Base-by-base conservation (phyloP, 2,113 vertebrate species). In the Pomatorhinus ruficollis region DNA sequence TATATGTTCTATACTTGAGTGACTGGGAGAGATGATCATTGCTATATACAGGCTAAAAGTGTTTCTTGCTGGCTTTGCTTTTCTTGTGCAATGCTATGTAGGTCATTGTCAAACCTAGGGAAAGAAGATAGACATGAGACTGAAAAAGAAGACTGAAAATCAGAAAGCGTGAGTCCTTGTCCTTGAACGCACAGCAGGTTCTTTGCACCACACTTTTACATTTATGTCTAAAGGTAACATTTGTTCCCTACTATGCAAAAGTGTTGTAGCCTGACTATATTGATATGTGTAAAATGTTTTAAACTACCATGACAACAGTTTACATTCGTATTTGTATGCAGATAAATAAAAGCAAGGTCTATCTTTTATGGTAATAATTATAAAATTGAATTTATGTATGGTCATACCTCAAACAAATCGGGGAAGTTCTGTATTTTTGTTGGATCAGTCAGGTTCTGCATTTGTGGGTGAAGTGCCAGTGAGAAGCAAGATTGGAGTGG, bases 1-100 rank as follows among this genome's bases (percentile, higher is more conserved):
- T 88, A 20, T 81, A 71, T 50, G 42, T 79, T 95, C 79, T 83
- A 9, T 47, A 91, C 74, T 93, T 79, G 70, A 68, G 42, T 87
- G 92, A 82, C 65, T 87, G 45, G 77, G 42, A 56, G 47, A 74
- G 66, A 91, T 86, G 81, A 83, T 88, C 53, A 70, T 87, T 79
- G 71, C 87, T 89, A 37, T 45, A 53, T 31, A 77, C 27, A 92
- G 84, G 72, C 88, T 93, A 27, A 44, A 86, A 92, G 70, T 88
- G 53, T 84, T 93, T 95, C 81, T 80, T 93, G 83, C 90, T 95
- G 90, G 75, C 75, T 83, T 87, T 95, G 89, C 71, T 77, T 52
- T 95, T 78, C 76, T 64, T 54, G 14, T 79, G 53, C 90, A 59
- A 20, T 89, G 47, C n/a, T 87, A 95, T 83, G 60, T 92, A 97